These are phyloP conservation scores for Sapayoa aenigma DNA, from an alignment of 2,113 vertebrate genomes.

Conservation along the genomic window DNA sequence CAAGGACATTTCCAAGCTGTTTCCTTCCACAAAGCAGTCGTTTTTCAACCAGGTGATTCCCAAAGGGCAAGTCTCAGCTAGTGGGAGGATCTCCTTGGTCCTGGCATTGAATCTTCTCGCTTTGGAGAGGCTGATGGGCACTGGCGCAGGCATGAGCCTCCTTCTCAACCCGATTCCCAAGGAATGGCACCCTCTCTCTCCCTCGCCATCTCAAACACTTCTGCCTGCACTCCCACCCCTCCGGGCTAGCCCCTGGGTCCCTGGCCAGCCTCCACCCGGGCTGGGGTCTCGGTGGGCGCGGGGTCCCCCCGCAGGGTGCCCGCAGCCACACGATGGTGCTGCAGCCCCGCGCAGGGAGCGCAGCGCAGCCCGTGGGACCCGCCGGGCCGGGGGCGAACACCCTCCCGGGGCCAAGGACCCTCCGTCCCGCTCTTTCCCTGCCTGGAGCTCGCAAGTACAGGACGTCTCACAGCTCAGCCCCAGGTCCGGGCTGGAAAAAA, in stretches of 20 bases:
- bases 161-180: rapidly evolving
- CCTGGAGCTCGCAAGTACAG: not conserved
- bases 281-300: not conserved
- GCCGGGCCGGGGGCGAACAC: not conserved
- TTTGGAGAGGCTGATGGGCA: not conserved
- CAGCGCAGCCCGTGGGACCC: not conserved
- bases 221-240: too few relatives aligned
- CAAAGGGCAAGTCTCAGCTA: not conserved
- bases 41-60: not conserved
- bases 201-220: not conserved
- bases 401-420: not conserved
- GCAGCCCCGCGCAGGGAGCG: not conserved
- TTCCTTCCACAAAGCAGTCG: not conserved
- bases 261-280: too few relatives aligned
- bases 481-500: rapidly evolving
- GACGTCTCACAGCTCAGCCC: not conserved
- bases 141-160: rapidly evolving
- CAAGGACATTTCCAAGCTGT: not conserved
- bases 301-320: not conserved
- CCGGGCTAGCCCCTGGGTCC: not conserved
- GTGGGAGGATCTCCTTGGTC: not conserved
- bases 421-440: rapidly evolving
- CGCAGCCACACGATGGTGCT: slow-evolving; percentile 56
- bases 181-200: not conserved
- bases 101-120: rapidly evolving